phyloP scores from a whole-genome alignment of 2,888 invertebrate species.

The Tachystola acroxantha region DNA sequence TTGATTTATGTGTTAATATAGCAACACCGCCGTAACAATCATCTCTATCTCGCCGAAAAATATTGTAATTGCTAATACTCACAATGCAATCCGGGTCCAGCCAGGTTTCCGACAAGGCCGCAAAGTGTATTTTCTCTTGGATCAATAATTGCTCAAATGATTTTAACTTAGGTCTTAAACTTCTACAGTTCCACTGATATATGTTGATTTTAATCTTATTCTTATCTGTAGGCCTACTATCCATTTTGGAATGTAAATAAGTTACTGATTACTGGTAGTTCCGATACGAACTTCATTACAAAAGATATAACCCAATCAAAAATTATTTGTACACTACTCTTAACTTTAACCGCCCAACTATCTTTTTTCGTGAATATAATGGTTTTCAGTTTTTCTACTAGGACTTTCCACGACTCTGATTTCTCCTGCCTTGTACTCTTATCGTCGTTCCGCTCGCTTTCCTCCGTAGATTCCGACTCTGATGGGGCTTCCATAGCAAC shows the following conservation, averaged over 20 bases:
- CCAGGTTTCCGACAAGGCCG: slow-evolving; percentile 13
- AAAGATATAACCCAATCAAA: background rate
- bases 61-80: slow-evolving; percentile 4
- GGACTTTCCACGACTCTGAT: background rate
- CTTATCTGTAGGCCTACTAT: background rate
- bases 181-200: background rate
- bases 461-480: too few relatives aligned
- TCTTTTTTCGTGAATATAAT: background rate
- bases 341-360: background rate
- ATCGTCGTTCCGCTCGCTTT: too few relatives aligned
- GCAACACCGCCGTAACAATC: slow-evolving; percentile 7
- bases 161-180: background rate
- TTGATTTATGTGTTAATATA: slow-evolving; percentile 5
- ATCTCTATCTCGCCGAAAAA: slow-evolving; percentile 6
- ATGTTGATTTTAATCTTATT: background rate
- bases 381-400: background rate
- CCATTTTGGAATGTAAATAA: background rate
- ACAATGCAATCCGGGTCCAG: slow-evolving; percentile 4
- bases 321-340: too few relatives aligned
- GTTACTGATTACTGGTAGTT: background rate
- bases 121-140: slow-evolving; percentile 10
- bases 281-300: background rate
- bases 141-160: too few relatives aligned
- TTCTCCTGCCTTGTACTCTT: too few relatives aligned
- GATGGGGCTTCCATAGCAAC: too few relatives aligned